A percentile compares a stretch with the other conserved stretches of the same genome.
phyloP scores from a whole-genome alignment of 2,113 vertebrate genomes.

The Platichthys stellatus region DNA sequence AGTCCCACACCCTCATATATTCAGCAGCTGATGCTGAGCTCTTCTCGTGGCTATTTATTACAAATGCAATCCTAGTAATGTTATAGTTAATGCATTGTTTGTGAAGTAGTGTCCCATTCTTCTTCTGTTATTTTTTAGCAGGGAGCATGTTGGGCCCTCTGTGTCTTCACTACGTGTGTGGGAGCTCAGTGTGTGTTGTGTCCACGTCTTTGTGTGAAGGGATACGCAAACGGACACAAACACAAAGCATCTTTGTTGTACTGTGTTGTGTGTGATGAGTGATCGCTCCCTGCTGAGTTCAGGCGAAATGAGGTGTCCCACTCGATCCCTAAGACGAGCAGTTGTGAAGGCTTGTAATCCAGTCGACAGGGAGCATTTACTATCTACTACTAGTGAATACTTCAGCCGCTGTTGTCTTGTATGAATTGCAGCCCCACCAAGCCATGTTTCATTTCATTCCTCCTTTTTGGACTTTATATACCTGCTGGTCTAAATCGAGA shows the following conservation, averaged over 20 bases:
- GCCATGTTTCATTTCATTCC: background rate
- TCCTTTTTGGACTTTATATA: background rate
- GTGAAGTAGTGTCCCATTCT: background rate
- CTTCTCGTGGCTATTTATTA: conserved; percentile 1
- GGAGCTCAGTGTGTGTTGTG: background rate
- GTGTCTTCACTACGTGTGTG: background rate
- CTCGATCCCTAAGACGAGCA: background rate
- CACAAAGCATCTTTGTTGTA: background rate
- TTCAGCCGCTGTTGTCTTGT: background rate
- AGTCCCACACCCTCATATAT: conserved; percentile 21
- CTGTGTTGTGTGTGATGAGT: conserved; percentile 2
- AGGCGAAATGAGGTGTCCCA: background rate
- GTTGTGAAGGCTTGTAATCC: background rate
- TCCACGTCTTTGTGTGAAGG: background rate
- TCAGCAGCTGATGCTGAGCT: conserved; percentile 49
- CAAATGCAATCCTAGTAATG: conserved; percentile 4
- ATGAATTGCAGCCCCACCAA: background rate
- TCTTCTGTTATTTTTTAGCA: background rate
- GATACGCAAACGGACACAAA: background rate
- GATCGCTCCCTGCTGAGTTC: background rate
- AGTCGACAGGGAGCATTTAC: background rate
- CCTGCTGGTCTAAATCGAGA: background rate
- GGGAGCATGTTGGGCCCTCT: background rate
- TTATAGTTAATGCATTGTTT: no score
- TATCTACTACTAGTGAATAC: background rate